These are phyloP conservation scores for Enteromius unitaeniatus DNA, from an alignment of 2,797 vertebrate species.

Conservation along the genomic window DNA sequence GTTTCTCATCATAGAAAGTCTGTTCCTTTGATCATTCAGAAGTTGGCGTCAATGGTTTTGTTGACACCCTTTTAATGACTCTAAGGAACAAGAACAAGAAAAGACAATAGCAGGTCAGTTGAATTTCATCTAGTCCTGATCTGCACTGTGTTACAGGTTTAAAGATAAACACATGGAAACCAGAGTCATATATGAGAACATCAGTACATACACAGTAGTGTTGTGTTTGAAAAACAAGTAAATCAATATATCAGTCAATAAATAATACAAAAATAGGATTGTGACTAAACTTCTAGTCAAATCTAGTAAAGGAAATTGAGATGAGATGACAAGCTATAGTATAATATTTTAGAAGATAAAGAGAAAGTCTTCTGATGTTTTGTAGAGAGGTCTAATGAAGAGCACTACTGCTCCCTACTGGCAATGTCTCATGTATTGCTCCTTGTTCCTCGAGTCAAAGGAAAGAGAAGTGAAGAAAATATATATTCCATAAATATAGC, in stretches of 20 bases:
- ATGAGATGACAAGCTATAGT: background rate
- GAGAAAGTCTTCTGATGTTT: background rate
- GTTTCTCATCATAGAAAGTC: background rate
- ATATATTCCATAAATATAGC: background rate
- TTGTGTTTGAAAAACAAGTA: background rate
- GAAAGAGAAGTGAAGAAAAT: background rate
- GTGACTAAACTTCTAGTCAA: background rate
- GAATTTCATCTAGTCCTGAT: background rate
- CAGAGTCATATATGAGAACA: background rate
- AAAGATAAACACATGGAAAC: background rate
- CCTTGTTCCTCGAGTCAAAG: background rate
- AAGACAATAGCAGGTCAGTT: conserved; percentile 12
- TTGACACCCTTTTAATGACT: background rate
- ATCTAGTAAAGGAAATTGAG: background rate
- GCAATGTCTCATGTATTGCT: background rate
- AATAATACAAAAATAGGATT: background rate
- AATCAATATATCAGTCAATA: background rate
- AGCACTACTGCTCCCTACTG: conserved; percentile 51
- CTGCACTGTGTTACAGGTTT: no score
- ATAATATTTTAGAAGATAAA: background rate
- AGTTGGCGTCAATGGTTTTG: background rate
- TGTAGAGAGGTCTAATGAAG: background rate
- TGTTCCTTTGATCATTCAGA: conserved; percentile 13
- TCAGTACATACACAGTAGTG: background rate
- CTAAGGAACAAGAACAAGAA: conserved; percentile 21